Evolutionary conservation across 2,888 invertebrate species (phyloP), one percentile per base, ranked within the genome.

Genomic region (Siphlonurus alternatus): DNA sequence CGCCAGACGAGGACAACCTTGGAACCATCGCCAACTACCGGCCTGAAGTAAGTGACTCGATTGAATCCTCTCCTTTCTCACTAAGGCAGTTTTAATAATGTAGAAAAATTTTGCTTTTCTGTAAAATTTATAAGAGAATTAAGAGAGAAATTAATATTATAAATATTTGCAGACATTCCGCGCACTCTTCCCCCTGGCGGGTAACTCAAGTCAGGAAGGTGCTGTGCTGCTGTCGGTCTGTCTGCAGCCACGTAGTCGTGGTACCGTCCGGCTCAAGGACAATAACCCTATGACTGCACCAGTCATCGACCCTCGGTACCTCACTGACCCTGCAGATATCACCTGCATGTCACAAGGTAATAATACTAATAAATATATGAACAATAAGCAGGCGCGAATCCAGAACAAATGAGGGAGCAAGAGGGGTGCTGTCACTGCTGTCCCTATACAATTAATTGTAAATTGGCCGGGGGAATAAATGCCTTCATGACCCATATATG

Each of bases 271-370:
- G 1, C 72, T 91, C 1, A 74, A 73, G 18, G 81, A 82, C 51
- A 72, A 74, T 25, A 80, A 83, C 70, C 82, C 85, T 5, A 73
- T 77, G 0, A 77, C 79, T 10, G 80, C 82, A 22, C 89, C 89
- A 0, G 72, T 79, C 0, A 86, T 93, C 53, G 82, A 92, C 72
- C 87, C 89, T 0, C 85, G 87, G 67, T 93, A 91, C 72, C 76
- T 92, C 66, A 75, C 81, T 53, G 75, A 81, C 2, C 72, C 76
- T 1, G 74, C 77, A 59, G 91, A 92, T 71, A 73, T 87, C 2
- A 70, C 71, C 1, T 88, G 88, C 71, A 84, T 83, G 66, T 76
- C 82, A 19, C 75, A 77, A 73, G 86, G 84, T 83, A 61, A 61
- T 15, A 61, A 15, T n/a, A n/a, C n/a, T n/a, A n/a, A n/a, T n/a